These are phyloP conservation scores for Mormyrops attenuatus DNA, from an alignment of 2,797 vertebrate genomes.

Conservation along the genomic window DNA sequence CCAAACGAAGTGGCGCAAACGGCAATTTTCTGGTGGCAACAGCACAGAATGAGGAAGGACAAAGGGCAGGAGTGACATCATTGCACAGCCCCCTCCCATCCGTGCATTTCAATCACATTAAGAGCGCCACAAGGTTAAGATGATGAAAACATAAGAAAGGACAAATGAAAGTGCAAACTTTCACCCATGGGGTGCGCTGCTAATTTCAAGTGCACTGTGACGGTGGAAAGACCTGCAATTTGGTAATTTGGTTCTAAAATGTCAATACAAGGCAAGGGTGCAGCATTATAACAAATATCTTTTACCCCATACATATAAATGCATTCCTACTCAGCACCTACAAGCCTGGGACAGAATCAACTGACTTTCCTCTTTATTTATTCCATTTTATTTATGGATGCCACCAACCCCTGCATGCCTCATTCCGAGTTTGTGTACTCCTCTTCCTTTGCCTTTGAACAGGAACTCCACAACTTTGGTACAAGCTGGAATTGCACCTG, in stretches of 20 bases:
- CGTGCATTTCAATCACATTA: constrained; percentile 46
- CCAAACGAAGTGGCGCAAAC: constrained; percentile 24
- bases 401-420: neutral
- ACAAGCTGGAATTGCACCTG: constrained; percentile 37
- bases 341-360: neutral
- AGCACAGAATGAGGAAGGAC: constrained; percentile 26
- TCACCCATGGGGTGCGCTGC: constrained; percentile 34
- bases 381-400: constrained; percentile 39
- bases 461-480: constrained; percentile 45
- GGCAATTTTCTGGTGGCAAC: constrained; percentile 30
- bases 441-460: neutral
- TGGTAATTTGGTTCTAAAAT: neutral
- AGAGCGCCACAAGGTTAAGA: constrained; percentile 17
- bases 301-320: neutral
- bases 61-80: constrained; percentile 39
- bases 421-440: neutral
- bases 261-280: neutral
- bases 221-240: neutral
- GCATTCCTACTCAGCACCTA: neutral
- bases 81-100: constrained; percentile 33
- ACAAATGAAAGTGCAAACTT: constrained; percentile 46
- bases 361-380: constrained; percentile 33
- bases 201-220: constrained; percentile 34
- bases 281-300: neutral
- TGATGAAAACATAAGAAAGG: constrained; percentile 39